Conservation (phyloP, 1,140 invertebrate genomes). For the Drosophila parvula region DNA sequence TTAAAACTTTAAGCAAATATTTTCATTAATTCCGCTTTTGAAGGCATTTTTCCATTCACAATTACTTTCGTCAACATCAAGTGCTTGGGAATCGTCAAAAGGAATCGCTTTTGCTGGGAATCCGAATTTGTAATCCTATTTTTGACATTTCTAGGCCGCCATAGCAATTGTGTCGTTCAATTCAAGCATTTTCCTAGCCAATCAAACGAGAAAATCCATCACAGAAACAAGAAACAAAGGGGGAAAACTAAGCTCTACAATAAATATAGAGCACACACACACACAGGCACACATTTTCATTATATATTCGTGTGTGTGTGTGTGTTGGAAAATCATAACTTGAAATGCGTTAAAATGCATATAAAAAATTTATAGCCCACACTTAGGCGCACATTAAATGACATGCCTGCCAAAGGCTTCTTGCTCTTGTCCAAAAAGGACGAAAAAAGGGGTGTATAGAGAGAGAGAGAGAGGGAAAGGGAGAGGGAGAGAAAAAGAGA, state of each 20-base stretch:
- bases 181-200: not conserved
- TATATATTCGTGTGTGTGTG: slow-evolving; percentile 33
- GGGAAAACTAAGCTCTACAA: slow-evolving; percentile 11
- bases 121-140: not conserved
- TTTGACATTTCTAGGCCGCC: slow-evolving; percentile 8
- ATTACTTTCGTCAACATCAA: not conserved
- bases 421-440: slow-evolving; percentile 35
- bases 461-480: not conserved
- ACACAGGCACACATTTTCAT: slow-evolving; percentile 45
- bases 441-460: slow-evolving; percentile 15
- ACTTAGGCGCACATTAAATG: slow-evolving; percentile 80
- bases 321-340: slow-evolving; percentile 68
- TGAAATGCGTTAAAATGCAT: slow-evolving; percentile 81
- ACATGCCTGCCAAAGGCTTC: slow-evolving; percentile 71
- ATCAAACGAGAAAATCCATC: not conserved
- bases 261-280: slow-evolving; percentile 32
- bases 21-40: too few species aligned
- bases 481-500: not conserved
- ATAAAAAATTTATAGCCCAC: slow-evolving; percentile 78
- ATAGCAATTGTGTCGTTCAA: slow-evolving; percentile 1
- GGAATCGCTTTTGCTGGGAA: not conserved
- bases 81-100: not conserved
- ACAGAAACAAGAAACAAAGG: slow-evolving; percentile 5
- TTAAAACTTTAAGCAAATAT: too few species aligned
- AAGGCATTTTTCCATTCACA: not conserved